phyloP scores from a whole-genome alignment of 2,797 vertebrate species.

The Melopsittacus undulatus region DNA sequence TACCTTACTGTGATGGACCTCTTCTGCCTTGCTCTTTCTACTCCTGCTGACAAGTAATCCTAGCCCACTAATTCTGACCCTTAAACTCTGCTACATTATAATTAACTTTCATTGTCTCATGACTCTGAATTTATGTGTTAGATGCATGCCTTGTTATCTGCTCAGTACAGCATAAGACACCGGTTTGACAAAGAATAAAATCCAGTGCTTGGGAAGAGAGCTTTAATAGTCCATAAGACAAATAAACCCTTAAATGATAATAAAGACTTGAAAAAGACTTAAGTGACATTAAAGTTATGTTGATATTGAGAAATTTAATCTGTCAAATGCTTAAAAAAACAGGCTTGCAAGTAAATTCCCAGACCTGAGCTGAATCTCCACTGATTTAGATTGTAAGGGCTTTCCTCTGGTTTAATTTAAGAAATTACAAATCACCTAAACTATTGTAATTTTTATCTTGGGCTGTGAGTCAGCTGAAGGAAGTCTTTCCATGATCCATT shows the following conservation, averaged over 20 bases:
- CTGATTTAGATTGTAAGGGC: background rate
- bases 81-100: conserved; percentile 48
- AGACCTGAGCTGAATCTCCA: background rate
- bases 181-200: background rate
- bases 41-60: conserved; percentile 19
- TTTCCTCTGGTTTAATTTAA: conserved; percentile 5
- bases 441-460: background rate
- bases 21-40: conserved; percentile 21
- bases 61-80: conserved; percentile 40
- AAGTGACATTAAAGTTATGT: conserved; percentile 22
- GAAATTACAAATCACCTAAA: background rate
- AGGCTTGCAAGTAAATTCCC: background rate
- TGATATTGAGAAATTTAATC: conserved; percentile 39
- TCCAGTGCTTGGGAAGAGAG: conserved; percentile 21
- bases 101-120: conserved; percentile 51
- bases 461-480: background rate
- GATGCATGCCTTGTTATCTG: conserved; percentile 41
- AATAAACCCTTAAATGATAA: conserved; percentile 33
- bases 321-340: background rate
- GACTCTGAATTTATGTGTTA: conserved; percentile 56
- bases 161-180: background rate
- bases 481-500: background rate
- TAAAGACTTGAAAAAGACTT: background rate
- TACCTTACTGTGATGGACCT: background rate
- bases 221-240: background rate